A percentile compares a stretch with the other conserved stretches of the same genome.
Conservation (phyloP, 2,888 invertebrate genomes). For the Tetramorium bicarinatum region DNA sequence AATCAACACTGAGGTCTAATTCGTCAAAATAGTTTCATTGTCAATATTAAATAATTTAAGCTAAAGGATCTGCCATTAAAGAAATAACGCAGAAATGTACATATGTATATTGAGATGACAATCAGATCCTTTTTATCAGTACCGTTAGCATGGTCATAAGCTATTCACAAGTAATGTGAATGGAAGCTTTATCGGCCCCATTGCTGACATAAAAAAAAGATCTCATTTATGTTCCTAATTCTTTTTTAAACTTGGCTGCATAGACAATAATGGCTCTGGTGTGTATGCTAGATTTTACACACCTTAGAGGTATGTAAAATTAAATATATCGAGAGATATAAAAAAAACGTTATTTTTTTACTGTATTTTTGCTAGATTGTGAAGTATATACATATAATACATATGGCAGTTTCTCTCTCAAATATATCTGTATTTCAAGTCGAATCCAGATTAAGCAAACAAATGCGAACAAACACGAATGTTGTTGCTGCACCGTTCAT, state of each 20-base stretch:
- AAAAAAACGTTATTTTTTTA: slow-evolving; percentile 33
- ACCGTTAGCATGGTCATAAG: slow-evolving; percentile 67
- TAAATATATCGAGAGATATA: background rate
- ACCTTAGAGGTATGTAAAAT: slow-evolving; percentile 56
- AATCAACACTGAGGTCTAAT: background rate
- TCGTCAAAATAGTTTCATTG: background rate
- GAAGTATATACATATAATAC: background rate
- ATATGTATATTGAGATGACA: slow-evolving; percentile 24
- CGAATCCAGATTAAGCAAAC: background rate
- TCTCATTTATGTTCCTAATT: slow-evolving; percentile 32
- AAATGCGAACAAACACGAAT: background rate
- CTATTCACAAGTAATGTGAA: slow-evolving; percentile 76
- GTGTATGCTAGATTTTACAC: slow-evolving; percentile 77
- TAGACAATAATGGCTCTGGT: slow-evolving; percentile 67
- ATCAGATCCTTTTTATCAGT: slow-evolving; percentile 2
- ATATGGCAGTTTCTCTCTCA: slow-evolving; percentile 7
- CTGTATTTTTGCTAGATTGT: slow-evolving; percentile 36
- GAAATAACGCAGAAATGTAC: background rate
- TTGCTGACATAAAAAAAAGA: slow-evolving; percentile 5
- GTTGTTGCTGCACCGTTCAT: background rate
- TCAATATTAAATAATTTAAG: slow-evolving; percentile 31
- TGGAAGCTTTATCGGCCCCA: slow-evolving; percentile 68
- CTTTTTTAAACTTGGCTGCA: slow-evolving; percentile 15
- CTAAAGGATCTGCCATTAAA: slow-evolving; percentile 17
- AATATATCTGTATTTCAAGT: background rate